Base-by-base conservation (phyloP, 2,113 vertebrate species). In the Oncorhynchus masou region DNA sequence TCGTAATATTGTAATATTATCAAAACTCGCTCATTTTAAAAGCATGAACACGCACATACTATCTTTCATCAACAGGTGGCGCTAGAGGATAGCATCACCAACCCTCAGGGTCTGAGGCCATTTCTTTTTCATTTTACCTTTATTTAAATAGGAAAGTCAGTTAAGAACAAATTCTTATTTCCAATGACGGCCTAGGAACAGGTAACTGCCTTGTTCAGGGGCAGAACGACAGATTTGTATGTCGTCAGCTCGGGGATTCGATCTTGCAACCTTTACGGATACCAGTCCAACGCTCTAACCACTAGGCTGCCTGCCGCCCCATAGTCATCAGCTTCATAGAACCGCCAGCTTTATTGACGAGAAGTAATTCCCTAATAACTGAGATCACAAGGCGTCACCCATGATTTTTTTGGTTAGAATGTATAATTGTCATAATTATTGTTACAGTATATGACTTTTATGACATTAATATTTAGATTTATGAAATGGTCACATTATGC, bases 41-140 rank as follows among this genome's bases (percentile, higher is more conserved):
- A 54, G 16, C 48, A 45, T 45, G 39, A 45, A 72, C 34, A 71
- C 6, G 59, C 4, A 20, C 8, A 8, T 60, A 22, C 59, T 68
- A 20, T 15, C 79, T 91, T 68, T 49, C 71, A 75, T 88, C 93
- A 91, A 86, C 83, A 94, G 93, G 88, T 92, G 93, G 93, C 86
- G 89, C 90, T 92, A 91, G 88, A 94, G 92, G 90, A 93, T 86
- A 90, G 90, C 71, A 49, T 85, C 74, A 16, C 75, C 62, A 20
- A 22, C 11, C 54, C 76, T 69, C 71, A 76, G 81, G 11, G 27
- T 34, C 29, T 25, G 24, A 24, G 8, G 22, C 11, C 60, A 29
- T 70, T 34, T 34, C 5, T 34, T 16, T 22, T 34, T 34, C 2
- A 31, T 31, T 31, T 31, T 1, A 5, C 31, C 31, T 31, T 31